Base-by-base conservation (phyloP, 2,113 vertebrate genomes). In the Aphelocoma coerulescens region DNA sequence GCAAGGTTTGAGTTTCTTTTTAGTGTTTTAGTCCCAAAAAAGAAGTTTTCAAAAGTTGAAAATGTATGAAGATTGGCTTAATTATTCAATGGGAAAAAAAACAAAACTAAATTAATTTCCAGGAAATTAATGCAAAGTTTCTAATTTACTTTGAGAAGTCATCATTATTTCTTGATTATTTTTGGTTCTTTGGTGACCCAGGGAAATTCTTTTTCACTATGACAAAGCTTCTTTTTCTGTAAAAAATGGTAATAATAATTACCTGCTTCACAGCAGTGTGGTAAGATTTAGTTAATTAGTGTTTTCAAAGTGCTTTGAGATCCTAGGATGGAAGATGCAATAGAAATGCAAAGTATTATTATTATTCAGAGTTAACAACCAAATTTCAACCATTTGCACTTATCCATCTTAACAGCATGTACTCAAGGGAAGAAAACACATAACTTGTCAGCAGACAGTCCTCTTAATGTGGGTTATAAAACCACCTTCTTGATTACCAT, bases 301-400 rank as follows among this genome's bases (percentile, higher is more conserved):
- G 96, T 96, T 96, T 97, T 96, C 75, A 62, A 95, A 96, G 95
- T 92, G 96, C 93, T 97, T 97, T 94, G 96, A 97, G 94, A 97
- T 97, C 90, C 92, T 95, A 95, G 94, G 94, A 97, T 95, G 84
- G 94, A 96, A 97, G 93, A 96, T 44, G 95, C 89, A 95, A 96
- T 96, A 96, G 96, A 97, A 97, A 97, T 97, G 97, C 97, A 97
- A 97, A 97, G 95, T 97, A 97, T 97, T 97, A 97, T 97, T 97
- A 97, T 97, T 97, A 97, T 97, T 97, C 97, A 97, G 97, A 97
- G 96, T 97, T 97, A 97, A 97, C 97, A 97, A 97, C 97, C 97
- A 97, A 97, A 97, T 97, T 97, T 97, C 97, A 97, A 96, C 97
- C 96, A 97, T 96, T 97, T 96, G 96, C 97, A 96, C 97, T 97